Base-by-base conservation (phyloP, 2,113 vertebrate species). In the Lampris incognitus region DNA sequence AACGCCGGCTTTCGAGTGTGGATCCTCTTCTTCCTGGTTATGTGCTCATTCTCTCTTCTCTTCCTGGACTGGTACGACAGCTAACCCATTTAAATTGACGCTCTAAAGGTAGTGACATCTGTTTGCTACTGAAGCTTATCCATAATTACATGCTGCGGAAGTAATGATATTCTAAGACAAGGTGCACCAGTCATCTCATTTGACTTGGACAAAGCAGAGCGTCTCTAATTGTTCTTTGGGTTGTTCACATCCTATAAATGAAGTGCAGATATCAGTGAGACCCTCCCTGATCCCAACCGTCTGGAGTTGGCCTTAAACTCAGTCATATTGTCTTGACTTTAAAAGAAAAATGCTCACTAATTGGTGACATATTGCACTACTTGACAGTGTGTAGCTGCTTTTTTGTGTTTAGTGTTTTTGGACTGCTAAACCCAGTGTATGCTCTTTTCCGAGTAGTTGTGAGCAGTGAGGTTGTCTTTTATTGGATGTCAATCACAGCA, bases 11-110 rank as follows among this genome's bases (percentile, higher is more conserved):
- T 99, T 92, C 94, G 98, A 1, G 98, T 99, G 1, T 99, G 98
- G 98, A 96, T 99, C 88, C 96, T 99, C 0, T 99, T 99, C 93
- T 99, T 99, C 94, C 94, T 99, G 37, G 97, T 98, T 70, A 99
- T 98, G 98, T 99, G 98, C 74, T 99, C 98, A 1, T 99, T 99
- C 87, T 99, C 98, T 42, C 92, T 99, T 76, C 96, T 99, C 65
- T 99, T 99, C 89, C 92, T 99, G 81, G 98, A 99, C 91, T 99
- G 98, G 98, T 99, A 99, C 3, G 98, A 97, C 91, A 96, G 97
- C 88, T 98, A 96, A 92, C 76, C 13, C 13, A 1, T 38, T n/a
- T 2, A 48, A 4, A 10, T 63, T 6, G 6, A 37, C 9, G 40
- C 5, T 8, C 3, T 2, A 48, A 66, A 74, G 66, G 48, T 73